Evolutionary conservation across 2,797 vertebrate genomes (phyloP).

Genomic region (Taeniopygia guttata): DNA sequence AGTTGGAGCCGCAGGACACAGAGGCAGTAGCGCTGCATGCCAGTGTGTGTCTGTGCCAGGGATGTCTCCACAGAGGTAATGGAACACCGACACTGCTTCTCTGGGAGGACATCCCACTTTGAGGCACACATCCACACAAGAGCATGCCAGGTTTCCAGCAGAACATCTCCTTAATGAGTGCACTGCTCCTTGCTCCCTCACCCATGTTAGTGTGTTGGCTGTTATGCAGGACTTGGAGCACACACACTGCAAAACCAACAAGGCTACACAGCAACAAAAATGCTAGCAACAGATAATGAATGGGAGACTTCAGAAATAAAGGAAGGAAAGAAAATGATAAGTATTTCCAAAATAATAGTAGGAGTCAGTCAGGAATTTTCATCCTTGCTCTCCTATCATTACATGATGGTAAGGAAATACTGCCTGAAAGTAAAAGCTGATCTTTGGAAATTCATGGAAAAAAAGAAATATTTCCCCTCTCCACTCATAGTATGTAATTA

Average conservation of each 20-base stretch:
- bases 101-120: not conserved
- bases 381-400: not conserved
- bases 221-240: not conserved
- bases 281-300: not conserved
- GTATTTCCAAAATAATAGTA: not conserved
- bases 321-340: not conserved
- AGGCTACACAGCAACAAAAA: not conserved
- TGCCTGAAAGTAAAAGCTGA: not conserved
- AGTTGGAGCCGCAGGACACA: fast-evolving
- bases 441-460: not conserved
- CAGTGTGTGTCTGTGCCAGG: fast-evolving
- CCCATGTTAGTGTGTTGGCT: fast-evolving
- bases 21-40: fast-evolving
- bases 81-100: not conserved
- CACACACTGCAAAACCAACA: not conserved
- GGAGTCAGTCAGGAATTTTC: not conserved
- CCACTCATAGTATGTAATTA: not conserved
- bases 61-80: not conserved
- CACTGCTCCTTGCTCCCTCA: not conserved
- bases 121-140: not conserved
- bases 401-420: not conserved
- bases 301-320: not conserved
- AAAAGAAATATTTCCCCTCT: not conserved
- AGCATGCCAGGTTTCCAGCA: not conserved
- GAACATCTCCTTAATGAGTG: not conserved